Conservation (phyloP, 2,797 vertebrate species). For the Peromyscus attwateri region DNA sequence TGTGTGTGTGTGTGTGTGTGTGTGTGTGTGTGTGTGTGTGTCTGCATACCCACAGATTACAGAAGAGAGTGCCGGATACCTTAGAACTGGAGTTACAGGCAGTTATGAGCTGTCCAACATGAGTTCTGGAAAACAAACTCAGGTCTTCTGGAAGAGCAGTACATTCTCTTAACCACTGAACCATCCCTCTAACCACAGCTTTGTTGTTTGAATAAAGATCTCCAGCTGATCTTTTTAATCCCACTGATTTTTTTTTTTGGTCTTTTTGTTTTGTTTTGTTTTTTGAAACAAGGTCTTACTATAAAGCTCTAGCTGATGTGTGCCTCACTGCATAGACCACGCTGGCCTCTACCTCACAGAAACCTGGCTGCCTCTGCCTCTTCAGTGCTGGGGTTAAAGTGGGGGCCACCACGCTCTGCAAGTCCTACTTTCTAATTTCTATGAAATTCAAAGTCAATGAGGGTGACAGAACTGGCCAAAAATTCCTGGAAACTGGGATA, state of each 20-base stretch:
- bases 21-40: no score
- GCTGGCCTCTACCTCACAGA: neutral
- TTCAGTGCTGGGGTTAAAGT: neutral
- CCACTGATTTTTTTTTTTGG: neutral
- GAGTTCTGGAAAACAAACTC: neutral
- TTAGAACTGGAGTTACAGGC: neutral
- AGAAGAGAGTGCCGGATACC: neutral
- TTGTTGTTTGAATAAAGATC: constrained; percentile 50
- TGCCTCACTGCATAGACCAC: neutral
- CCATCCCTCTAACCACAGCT: neutral
- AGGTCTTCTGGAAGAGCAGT: neutral
- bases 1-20: neutral
- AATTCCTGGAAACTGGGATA: neutral
- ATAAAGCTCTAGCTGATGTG: neutral
- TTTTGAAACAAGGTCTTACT: neutral
- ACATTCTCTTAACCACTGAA: neutral
- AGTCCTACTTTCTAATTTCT: constrained; percentile 43
- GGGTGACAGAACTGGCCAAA: neutral
- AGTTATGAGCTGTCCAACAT: neutral
- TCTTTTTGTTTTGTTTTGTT: no score
- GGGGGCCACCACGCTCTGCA: neutral
- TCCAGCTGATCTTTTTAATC: neutral
- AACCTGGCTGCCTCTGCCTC: neutral
- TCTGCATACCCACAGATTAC: neutral
- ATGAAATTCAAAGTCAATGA: constrained; percentile 33